phyloP scores from a whole-genome alignment of 2,797 vertebrate genomes.

The Sphaeramia orbicularis region DNA sequence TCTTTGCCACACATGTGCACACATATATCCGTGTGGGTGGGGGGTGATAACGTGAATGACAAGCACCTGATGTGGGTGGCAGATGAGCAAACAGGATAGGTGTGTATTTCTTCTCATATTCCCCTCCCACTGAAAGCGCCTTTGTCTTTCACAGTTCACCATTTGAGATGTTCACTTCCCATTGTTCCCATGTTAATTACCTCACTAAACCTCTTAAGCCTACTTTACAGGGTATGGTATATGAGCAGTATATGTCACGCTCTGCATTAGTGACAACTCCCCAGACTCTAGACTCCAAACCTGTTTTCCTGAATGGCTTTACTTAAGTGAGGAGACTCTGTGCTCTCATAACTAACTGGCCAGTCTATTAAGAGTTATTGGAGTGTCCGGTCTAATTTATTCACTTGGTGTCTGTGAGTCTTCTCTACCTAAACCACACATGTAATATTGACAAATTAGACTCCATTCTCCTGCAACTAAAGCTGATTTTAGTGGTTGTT shows the following conservation, averaged over 20 bases:
- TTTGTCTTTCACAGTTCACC: conserved; percentile 66
- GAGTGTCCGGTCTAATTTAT: too few relatives aligned
- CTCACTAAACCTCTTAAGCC: conserved; percentile 57
- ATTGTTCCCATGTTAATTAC: conserved; percentile 66
- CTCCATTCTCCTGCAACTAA: too few relatives aligned
- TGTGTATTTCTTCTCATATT: conserved; percentile 37
- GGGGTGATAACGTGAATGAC: conserved; percentile 56
- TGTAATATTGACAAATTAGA: too few relatives aligned
- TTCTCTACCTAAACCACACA: too few relatives aligned
- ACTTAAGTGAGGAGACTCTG: not conserved
- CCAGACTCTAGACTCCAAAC: conserved; percentile 27
- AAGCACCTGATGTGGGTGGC: conserved; percentile 58
- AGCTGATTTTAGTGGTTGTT: too few relatives aligned
- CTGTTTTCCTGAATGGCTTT: conserved; percentile 15
- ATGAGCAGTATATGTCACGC: conserved; percentile 24
- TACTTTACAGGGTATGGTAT: conserved; percentile 1
- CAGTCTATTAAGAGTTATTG: too few relatives aligned
- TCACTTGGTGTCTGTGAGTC: too few relatives aligned
- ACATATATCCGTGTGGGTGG: not conserved
- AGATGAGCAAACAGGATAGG: conserved; percentile 59
- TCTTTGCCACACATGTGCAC: conserved; percentile 59
- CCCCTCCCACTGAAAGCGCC: conserved; percentile 37
- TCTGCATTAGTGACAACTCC: conserved; percentile 40
- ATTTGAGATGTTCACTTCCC: conserved; percentile 59
- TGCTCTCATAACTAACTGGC: too few relatives aligned